These are phyloP conservation scores for Thalpophila matura DNA, from an alignment of 2,888 invertebrate genomes.

Conservation along the genomic window DNA sequence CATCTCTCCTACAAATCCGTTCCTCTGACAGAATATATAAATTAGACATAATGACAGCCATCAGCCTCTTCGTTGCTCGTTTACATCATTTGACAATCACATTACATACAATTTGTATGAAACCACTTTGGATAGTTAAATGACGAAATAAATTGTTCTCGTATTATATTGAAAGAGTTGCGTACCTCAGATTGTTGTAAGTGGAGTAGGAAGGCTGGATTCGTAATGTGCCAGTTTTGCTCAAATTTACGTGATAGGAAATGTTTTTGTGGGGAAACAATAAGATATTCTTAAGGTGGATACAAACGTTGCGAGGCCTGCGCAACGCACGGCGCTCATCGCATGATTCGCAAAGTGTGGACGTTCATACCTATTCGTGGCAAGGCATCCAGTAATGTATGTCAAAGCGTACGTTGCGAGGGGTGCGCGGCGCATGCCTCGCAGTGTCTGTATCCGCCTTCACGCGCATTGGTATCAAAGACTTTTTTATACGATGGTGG, in stretches of 20 bases:
- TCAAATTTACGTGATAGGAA: slow-evolving; percentile 5
- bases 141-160: slow-evolving; percentile 66
- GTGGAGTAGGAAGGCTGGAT: slow-evolving; percentile 26
- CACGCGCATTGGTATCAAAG: too few relatives aligned
- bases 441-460: too few relatives aligned
- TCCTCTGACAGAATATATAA: slow-evolving; percentile 84
- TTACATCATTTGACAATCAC: slow-evolving; percentile 83
- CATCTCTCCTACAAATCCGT: slow-evolving; percentile 73
- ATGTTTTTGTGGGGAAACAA: slow-evolving; percentile 1
- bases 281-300: background rate
- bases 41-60: slow-evolving; percentile 86
- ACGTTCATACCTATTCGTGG: too few relatives aligned
- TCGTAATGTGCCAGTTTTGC: slow-evolving; percentile 38
- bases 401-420: too few relatives aligned
- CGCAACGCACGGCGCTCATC: too few relatives aligned
- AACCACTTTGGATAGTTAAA: slow-evolving; percentile 67
- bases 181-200: slow-evolving; percentile 51
- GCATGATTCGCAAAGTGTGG: too few relatives aligned
- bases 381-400: too few relatives aligned
- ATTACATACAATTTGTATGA: slow-evolving; percentile 72
- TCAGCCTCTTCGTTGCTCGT: slow-evolving; percentile 79
- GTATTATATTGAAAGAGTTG: slow-evolving; percentile 58
- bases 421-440: too few relatives aligned
- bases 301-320: too few relatives aligned
- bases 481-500: too few relatives aligned